Percentiles rank a stretch among this genome's conserved stretches.
These are phyloP conservation scores for Odontomachus brunneus DNA, from an alignment of 1,140 invertebrate genomes.

Conservation along the genomic window DNA sequence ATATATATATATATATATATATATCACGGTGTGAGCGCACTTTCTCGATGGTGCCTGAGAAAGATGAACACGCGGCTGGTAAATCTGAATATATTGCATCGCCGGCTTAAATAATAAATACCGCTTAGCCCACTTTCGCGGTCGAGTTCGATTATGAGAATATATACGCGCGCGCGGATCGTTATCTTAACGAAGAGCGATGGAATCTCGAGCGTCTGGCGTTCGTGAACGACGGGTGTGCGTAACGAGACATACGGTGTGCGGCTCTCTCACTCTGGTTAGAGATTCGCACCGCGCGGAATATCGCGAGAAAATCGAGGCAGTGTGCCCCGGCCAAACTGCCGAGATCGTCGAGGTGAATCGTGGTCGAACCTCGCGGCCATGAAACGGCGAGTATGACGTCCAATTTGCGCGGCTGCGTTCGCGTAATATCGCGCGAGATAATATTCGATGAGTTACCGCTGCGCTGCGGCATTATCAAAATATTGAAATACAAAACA, in stretches of 20 bases:
- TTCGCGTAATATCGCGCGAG: conserved; percentile 42
- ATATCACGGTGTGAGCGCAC: not conserved
- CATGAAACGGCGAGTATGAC: not conserved
- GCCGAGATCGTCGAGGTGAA: not conserved
- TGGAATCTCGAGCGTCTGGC: not conserved
- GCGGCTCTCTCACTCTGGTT: not conserved
- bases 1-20: too few relatives aligned
- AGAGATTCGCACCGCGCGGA: not conserved
- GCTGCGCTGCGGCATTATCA: not conserved
- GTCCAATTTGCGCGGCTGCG: conserved; percentile 17
- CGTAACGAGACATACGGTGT: conserved; percentile 6
- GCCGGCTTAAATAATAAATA: conserved; percentile 39
- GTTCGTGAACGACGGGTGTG: not conserved
- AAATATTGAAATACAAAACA: conserved; percentile 50
- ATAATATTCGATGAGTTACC: conserved; percentile 18
- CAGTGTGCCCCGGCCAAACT: not conserved
- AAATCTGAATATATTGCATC: conserved; percentile 35
- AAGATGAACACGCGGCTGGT: conserved; percentile 1
- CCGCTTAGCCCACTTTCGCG: not conserved
- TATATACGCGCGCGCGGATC: conserved; percentile 10
- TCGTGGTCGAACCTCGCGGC: not conserved
- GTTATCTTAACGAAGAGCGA: conserved; percentile 19
- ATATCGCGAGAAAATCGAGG: not conserved
- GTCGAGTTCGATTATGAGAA: conserved; percentile 17
- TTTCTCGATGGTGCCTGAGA: not conserved